phyloP scores from a whole-genome alignment of 2,113 vertebrate genomes.

The Orthochromis indermauri region DNA sequence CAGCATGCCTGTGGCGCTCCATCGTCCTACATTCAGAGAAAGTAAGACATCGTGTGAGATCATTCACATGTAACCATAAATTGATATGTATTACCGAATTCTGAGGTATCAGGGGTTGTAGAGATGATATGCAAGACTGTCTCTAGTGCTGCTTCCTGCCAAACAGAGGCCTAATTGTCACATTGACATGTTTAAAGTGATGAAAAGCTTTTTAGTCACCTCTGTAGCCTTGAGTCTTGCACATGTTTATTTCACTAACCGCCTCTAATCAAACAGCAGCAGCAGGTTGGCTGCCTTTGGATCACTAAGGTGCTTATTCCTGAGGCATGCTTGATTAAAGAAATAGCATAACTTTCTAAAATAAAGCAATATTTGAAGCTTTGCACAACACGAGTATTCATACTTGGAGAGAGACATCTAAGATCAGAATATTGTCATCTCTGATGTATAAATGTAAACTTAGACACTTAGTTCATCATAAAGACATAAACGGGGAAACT shows the following conservation, averaged over 20 bases:
- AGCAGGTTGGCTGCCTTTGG: neutral
- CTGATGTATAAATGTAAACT: neutral
- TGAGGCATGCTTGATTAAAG: neutral
- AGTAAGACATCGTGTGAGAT: neutral
- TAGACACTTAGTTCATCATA: neutral
- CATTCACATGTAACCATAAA: neutral
- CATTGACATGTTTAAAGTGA: neutral
- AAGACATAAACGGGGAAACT: neutral
- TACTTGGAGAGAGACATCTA: neutral
- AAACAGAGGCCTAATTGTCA: neutral
- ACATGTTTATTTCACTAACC: neutral
- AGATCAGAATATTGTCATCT: neutral
- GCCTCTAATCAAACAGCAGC: neutral
- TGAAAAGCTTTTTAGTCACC: neutral
- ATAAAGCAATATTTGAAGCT: neutral
- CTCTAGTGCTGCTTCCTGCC: neutral
- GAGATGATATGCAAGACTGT: neutral
- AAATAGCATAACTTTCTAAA: neutral
- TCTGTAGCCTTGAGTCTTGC: neutral
- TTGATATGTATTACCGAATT: neutral
- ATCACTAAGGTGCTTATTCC: neutral
- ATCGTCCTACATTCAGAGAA: slow-evolving; percentile 43
- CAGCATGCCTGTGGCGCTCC: slow-evolving; percentile 52
- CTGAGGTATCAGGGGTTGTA: neutral
- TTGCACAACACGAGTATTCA: neutral